Evolutionary conservation across 2,113 vertebrate species (phyloP), one percentile per base, ranked within the genome.

Genomic region (Numida meleagris): DNA sequence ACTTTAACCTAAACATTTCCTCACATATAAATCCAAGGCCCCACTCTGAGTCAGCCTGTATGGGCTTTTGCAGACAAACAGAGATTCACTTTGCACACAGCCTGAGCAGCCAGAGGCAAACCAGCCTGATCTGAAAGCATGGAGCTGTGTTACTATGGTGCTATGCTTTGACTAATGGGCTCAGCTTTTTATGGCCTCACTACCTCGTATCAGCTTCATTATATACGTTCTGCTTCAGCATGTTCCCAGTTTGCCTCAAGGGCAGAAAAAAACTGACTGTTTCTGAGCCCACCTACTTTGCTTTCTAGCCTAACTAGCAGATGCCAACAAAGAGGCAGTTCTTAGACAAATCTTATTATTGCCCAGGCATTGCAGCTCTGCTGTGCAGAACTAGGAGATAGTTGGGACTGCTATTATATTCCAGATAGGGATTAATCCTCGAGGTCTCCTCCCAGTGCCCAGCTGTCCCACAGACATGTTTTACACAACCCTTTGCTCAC

Each of bases 401-500:
- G 53, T 55, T 42, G 55, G 62, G 68, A 43, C 40, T 87, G 70
- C 38, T 48, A 48, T 17, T 65, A 51, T 1, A 1, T 61, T 67
- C 57, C 40, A 86, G 23, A 43, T 8, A 79, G 8, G 53, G 46
- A 62, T 81, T 31, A 21, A 42, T 40, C 57, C 34, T 40, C 40
- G 65, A 65, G 74, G 51, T 3, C 14, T 80, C 63, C 25, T 45
- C 16, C 68, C 38, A 53, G 59, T 61, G 45, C 19, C 31, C 86
- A 53, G 33, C 10, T 68, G 43, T 73, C 51, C 27, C 59, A 63
- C 29, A 51, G 36, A 19, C 65, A 68, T 0, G 0, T 29, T 10
- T 89, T 40, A 43, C 33, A 25, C 33, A 43, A 42, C 9, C 19
- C 40, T 42, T 45, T 43, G 78, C 95, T 98, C 80, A 99, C 99